Evolutionary conservation across 2,888 invertebrate species (phyloP).

Genomic region (Gryllus longicercus): DNA sequence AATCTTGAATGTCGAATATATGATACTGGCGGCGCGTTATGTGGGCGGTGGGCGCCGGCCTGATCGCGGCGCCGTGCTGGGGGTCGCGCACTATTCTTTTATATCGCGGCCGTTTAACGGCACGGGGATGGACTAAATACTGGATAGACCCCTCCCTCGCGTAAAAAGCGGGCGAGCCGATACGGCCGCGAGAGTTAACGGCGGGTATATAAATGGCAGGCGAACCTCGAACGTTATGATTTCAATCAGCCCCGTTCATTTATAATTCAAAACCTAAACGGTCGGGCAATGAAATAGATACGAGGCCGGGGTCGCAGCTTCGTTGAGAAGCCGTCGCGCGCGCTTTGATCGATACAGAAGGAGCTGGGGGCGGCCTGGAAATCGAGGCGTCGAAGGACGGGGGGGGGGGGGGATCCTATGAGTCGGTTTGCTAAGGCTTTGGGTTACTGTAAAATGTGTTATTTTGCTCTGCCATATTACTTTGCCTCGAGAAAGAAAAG

Average conservation of each 20-base stretch:
- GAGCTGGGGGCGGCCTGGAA: too few species aligned
- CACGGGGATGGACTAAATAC: conserved; percentile 9
- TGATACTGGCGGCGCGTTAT: conserved; percentile 1
- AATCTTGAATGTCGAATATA: conserved; percentile 17
- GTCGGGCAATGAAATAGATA: conserved; percentile 17
- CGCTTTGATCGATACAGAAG: too few species aligned
- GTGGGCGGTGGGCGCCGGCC: background rate
- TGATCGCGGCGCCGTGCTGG: background rate
- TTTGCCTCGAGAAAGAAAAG: too few species aligned
- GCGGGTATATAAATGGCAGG: conserved; percentile 4
- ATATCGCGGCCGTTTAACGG: background rate
- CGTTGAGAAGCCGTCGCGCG: background rate
- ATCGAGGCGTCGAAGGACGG: too few species aligned
- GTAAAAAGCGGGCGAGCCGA: background rate
- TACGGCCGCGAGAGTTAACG: conserved; percentile 9
- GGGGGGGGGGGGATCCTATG: too few species aligned
- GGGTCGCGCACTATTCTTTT: background rate
- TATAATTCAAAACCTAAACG: conserved; percentile 17
- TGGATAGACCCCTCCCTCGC: background rate
- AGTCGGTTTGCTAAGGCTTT: too few species aligned
- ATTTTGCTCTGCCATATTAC: too few species aligned
- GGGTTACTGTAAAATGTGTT: too few species aligned
- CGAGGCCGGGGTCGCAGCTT: background rate
- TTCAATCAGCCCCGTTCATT: conserved; percentile 10
- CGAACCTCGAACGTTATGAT: background rate